phyloP scores from a whole-genome alignment of 2,888 invertebrate genomes.

The Microctonus brassicae region DNA sequence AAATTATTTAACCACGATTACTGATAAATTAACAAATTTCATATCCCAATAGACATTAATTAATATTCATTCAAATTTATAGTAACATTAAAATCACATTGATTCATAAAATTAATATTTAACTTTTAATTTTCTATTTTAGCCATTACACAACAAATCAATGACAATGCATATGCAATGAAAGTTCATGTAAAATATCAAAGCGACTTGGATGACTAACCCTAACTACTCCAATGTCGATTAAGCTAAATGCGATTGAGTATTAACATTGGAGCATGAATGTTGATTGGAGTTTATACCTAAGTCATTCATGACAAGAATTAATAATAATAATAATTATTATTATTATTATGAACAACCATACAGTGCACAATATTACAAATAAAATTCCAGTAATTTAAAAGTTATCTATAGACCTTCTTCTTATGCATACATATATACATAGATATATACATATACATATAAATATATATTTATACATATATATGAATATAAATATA shows the following conservation, averaged over 20 bases:
- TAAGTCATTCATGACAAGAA: not conserved
- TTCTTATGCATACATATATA: conserved; percentile 31
- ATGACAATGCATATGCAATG: conserved; percentile 26
- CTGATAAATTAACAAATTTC: not conserved
- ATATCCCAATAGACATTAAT: not conserved
- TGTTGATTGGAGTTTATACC: not conserved
- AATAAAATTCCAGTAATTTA: conserved; percentile 52
- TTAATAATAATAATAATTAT: no score
- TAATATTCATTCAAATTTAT: not conserved
- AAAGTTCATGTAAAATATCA: not conserved
- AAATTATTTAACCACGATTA: not conserved
- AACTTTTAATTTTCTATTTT: not conserved
- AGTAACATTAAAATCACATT: not conserved
- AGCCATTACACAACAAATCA: conserved; percentile 21
- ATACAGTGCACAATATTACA: not conserved
- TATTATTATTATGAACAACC: not conserved
- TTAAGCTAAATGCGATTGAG: not conserved
- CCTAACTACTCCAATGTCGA: conserved; percentile 6
- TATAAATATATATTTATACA: conserved; percentile 13
- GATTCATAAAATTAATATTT: not conserved
- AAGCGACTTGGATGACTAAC: not conserved
- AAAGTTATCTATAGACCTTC: conserved; percentile 55
- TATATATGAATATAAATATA: conserved; percentile 27
- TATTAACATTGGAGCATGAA: not conserved
- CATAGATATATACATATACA: conserved; percentile 23